Evolutionary conservation across 2,888 invertebrate genomes (phyloP).

Genomic region (Zele albiditarsus): DNA sequence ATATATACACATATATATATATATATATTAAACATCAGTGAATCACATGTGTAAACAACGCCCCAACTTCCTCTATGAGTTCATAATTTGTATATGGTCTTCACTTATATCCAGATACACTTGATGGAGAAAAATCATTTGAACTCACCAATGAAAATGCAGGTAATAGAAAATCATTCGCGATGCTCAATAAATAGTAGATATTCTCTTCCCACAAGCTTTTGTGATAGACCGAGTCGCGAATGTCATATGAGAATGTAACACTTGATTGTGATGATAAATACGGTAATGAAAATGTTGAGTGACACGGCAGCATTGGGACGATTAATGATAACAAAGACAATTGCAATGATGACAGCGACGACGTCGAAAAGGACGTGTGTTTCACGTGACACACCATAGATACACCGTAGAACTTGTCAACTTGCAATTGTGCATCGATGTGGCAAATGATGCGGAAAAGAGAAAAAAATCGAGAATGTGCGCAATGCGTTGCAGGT

Average conservation of each 20-base stretch:
- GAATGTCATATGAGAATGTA: not conserved
- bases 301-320: not conserved
- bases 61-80: not conserved
- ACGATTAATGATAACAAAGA: not conserved
- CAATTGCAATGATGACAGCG: constrained; percentile 9
- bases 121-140: not conserved
- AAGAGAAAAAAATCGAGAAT: constrained; percentile 10
- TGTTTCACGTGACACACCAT: constrained; percentile 35
- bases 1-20: too few relatives aligned
- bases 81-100: not conserved
- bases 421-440: constrained; percentile 10
- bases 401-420: constrained; percentile 24
- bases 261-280: not conserved
- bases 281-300: not conserved
- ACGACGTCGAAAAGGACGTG: constrained; percentile 38
- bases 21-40: not conserved
- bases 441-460: not conserved
- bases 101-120: not conserved
- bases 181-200: not conserved
- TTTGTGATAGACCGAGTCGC: not conserved
- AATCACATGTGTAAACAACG: not conserved
- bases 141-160: not conserved
- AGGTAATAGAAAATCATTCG: not conserved
- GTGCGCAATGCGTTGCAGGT: constrained; percentile 26
- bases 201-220: not conserved